Conservation (phyloP, 2,113 vertebrate species). For the Capricornis sumatraensis region DNA sequence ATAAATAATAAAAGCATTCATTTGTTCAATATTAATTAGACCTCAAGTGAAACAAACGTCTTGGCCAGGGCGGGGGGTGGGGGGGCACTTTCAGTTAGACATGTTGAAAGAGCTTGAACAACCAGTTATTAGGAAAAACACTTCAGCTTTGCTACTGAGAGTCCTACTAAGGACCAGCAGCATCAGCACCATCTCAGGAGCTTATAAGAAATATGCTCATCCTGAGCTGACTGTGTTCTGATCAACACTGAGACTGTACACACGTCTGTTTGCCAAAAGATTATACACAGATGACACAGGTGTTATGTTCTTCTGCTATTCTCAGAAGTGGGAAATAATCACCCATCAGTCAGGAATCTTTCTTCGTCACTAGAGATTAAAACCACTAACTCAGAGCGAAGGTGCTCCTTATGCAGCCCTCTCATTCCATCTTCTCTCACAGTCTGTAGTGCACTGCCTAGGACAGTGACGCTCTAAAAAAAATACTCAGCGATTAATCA, state of each 20-base stretch:
- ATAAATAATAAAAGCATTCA: background rate
- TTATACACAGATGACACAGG: background rate
- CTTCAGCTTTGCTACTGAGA: background rate
- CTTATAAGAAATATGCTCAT: background rate
- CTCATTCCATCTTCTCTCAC: background rate
- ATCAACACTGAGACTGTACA: background rate
- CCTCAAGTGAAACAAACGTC: background rate
- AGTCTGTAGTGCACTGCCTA: background rate
- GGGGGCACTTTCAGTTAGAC: background rate
- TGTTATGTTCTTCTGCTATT: background rate
- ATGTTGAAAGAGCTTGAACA: background rate
- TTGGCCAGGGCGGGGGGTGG: rapidly evolving
- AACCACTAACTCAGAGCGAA: background rate
- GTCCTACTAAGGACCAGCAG: background rate
- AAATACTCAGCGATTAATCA: background rate
- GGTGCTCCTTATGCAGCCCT: no score
- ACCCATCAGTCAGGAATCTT: background rate
- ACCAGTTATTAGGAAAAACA: background rate
- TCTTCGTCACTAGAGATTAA: background rate
- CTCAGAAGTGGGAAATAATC: background rate
- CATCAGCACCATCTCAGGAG: background rate
- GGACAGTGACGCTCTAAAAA: background rate
- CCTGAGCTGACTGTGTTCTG: background rate
- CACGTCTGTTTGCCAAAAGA: background rate
- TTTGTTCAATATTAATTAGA: background rate